Evolutionary conservation across 2,888 invertebrate genomes (phyloP), one percentile per base, ranked within the genome.

Genomic region (Anarsia innoxiella): DNA sequence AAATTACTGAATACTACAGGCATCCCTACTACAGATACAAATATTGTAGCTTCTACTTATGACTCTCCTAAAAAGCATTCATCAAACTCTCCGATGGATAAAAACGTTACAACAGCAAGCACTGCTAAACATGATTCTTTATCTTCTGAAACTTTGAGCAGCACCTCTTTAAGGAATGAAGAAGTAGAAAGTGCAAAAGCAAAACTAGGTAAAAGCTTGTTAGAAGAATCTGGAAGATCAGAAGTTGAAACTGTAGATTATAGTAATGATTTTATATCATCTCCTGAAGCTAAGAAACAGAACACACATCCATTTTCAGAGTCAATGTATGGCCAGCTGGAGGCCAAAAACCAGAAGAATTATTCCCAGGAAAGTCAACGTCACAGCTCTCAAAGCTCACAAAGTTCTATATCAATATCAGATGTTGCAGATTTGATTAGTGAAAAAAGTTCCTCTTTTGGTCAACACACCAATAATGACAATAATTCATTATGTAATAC

Each of bases 381-480:
- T 39, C 67, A 68, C 36, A 67, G 61, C 26, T 79, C 80, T 5
- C 61, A 66, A 32, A 74, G 67, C 31, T 72, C 78, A 13, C 68
- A 62, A 31, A 82, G 80, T 45, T 83, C 84, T 2, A 56, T 82
- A 11, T 84, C 84, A 12, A 54, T 80, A 53, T 83, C 83, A 11
- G 83, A 84, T 62, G 78, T 83, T 34, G 76, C 77, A 16, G 83
- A 84, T 54, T 61, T 84, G 36, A 66, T 84, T 13, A 82, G 78
- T 70, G 79, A 79, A 34, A 74, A 66, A 44, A 76, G 68, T 51
- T 56, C 53, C 19, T 57, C 66, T 2, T 59, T 53, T 31, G 54
- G 51, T 31, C 52, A 53, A 9, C 48, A 54, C 23, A 49, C 49
- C 36, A 59, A 55, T 39, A 59, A 55, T 48, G 56, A 56, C 34